A percentile compares a stretch with the other conserved stretches of the same genome.
Evolutionary conservation across 2,113 vertebrate genomes (phyloP).

Genomic region (Callopanchax toddi): DNA sequence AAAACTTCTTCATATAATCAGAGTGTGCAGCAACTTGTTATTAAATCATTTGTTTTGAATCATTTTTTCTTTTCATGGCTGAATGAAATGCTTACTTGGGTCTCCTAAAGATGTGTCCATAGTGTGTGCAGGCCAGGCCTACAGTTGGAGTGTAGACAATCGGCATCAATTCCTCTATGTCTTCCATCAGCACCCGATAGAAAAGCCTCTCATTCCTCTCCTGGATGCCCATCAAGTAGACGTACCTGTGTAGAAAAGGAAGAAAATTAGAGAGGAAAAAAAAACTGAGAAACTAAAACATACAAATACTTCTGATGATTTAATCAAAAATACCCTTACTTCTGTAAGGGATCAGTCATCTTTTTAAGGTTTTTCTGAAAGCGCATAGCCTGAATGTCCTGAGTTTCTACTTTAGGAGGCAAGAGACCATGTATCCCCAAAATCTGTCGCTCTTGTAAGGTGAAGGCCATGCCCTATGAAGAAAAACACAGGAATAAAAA

Average conservation of each 20-base stretch:
- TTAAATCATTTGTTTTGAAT: too few relatives aligned
- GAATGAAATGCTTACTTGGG: constrained; percentile 85
- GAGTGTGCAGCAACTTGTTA: neutral
- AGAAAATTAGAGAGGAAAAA: neutral
- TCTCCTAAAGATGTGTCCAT: constrained; percentile 96
- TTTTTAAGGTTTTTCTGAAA: constrained; percentile 94
- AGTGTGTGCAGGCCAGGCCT: constrained; percentile 95
- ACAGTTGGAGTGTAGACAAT: constrained; percentile 98
- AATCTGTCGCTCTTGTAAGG: constrained; percentile 89
- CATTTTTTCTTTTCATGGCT: too few relatives aligned
- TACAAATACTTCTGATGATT: neutral
- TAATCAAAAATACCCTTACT: constrained; percentile 79
- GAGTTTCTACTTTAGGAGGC: constrained; percentile 95
- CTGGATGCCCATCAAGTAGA: constrained; percentile 98
- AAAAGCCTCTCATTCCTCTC: constrained; percentile 96
- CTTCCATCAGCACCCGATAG: constrained; percentile 92
- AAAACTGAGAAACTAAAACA: too few relatives aligned
- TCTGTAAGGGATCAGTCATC: constrained; percentile 89
- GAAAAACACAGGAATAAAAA: constrained; percentile 12
- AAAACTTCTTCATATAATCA: neutral
- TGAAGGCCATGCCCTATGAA: constrained; percentile 96
- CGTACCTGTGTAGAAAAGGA: constrained; percentile 80
- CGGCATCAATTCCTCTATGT: constrained; percentile 93
- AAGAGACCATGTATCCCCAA: constrained; percentile 94
- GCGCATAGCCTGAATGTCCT: constrained; percentile 92